phyloP scores from a whole-genome alignment of 2,888 invertebrate species.

The Rutpela maculata region DNA sequence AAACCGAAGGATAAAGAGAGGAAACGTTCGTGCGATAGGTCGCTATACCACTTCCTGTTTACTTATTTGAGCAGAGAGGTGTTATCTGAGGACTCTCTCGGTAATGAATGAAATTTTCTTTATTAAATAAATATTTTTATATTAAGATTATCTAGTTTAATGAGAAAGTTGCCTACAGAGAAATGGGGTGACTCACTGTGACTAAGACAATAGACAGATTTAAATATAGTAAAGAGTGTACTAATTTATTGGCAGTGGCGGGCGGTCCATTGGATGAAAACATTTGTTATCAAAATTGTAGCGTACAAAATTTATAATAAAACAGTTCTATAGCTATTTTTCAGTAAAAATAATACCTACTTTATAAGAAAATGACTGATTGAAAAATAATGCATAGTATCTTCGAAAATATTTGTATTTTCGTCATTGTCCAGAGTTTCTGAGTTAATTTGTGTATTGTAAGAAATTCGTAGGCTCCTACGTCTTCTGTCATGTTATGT shows the following conservation, averaged over 20 bases:
- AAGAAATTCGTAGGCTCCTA: too few relatives aligned
- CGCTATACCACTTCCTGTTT: conserved; percentile 50
- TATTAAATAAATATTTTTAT: conserved; percentile 14
- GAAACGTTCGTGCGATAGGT: conserved; percentile 1
- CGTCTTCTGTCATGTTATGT: too few relatives aligned
- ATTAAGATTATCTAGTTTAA: background rate
- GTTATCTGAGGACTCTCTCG: conserved; percentile 20
- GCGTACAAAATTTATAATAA: too few relatives aligned
- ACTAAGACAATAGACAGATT: background rate
- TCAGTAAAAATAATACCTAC: too few relatives aligned
- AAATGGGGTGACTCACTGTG: conserved; percentile 7
- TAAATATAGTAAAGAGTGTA: background rate
- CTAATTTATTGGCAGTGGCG: background rate
- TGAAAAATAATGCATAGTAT: too few relatives aligned
- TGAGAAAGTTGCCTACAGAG: background rate
- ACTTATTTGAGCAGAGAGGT: conserved; percentile 45
- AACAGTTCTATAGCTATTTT: too few relatives aligned
- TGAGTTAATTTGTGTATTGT: too few relatives aligned
- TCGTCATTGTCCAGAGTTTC: too few relatives aligned
- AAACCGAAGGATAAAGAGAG: conserved; percentile 13
- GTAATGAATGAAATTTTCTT: conserved; percentile 24
- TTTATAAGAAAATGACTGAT: too few relatives aligned
- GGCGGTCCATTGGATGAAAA: background rate
- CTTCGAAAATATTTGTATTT: too few relatives aligned
- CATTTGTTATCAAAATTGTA: too few relatives aligned